Evolutionary conservation across 2,113 vertebrate genomes (phyloP).

Genomic region (Pachypanchax playfairii): DNA sequence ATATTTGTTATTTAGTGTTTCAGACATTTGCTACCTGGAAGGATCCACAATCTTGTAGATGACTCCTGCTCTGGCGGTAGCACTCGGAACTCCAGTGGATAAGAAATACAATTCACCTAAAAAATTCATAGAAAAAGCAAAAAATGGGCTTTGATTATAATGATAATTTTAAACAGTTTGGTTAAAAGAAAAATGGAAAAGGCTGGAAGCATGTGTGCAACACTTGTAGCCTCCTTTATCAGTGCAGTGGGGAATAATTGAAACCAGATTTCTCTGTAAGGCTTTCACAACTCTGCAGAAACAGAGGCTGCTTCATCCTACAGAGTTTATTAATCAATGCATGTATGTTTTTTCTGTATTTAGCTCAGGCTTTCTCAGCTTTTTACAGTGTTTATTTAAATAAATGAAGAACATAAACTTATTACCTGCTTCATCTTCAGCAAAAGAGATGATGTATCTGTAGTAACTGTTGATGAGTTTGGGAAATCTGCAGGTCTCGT

Average conservation of each 20-base stretch:
- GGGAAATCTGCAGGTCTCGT: constrained; percentile 80
- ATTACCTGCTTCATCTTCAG: constrained; percentile 85
- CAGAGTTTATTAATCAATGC: too few species aligned
- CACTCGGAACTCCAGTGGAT: constrained; percentile 78
- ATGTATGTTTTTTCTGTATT: too few species aligned
- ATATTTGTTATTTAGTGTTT: too few species aligned
- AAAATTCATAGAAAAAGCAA: background rate
- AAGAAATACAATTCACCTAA: constrained; percentile 84
- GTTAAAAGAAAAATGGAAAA: background rate
- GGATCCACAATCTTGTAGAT: constrained; percentile 84
- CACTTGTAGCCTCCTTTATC: background rate
- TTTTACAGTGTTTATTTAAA: background rate
- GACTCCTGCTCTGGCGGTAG: constrained; percentile 74
- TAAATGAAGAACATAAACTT: constrained; percentile 3
- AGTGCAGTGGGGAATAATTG: constrained; percentile 10
- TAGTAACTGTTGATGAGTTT: constrained; percentile 84
- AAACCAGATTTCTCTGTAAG: constrained; percentile 11
- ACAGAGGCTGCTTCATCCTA: too few species aligned
- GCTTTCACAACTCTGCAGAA: background rate
- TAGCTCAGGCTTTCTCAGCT: too few species aligned
- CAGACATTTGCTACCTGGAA: too few species aligned
- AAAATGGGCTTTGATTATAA: background rate
- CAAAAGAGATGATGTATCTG: constrained; percentile 86
- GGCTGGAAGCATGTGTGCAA: constrained; percentile 8
- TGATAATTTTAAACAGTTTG: background rate